Evolutionary conservation across 2,888 invertebrate genomes (phyloP).

Genomic region (Criorhina ranunculi): DNA sequence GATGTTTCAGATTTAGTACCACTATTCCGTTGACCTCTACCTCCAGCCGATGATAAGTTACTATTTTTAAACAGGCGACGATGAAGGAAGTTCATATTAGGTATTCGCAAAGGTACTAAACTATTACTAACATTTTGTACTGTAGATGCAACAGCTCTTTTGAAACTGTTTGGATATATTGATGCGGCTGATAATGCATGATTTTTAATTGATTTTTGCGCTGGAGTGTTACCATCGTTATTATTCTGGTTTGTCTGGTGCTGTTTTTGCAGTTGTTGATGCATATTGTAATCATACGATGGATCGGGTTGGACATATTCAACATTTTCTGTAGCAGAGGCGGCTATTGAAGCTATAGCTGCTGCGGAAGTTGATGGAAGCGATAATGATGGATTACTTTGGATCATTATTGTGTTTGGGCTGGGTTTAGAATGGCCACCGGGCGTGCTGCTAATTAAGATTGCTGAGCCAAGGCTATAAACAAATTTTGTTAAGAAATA

Average conservation of each 20-base stretch:
- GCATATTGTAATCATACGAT: constrained; percentile 43
- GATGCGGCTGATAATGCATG: constrained; percentile 79
- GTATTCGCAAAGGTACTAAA: constrained; percentile 79
- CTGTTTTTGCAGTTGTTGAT: constrained; percentile 36
- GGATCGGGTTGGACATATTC: constrained; percentile 62
- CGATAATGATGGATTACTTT: constrained; percentile 78
- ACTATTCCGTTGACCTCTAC: constrained; percentile 27
- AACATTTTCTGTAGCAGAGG: constrained; percentile 42
- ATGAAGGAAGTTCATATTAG: constrained; percentile 79
- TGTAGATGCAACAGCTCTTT: constrained; percentile 80
- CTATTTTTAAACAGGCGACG: constrained; percentile 80
- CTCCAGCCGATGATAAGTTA: constrained; percentile 53
- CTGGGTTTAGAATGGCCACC: constrained; percentile 80
- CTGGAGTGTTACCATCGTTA: constrained; percentile 34
- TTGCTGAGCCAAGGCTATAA: constrained; percentile 81
- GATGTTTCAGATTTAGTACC: constrained; percentile 58
- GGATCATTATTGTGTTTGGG: constrained; percentile 78
- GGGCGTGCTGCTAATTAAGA: constrained; percentile 82
- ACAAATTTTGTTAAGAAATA: constrained; percentile 36
- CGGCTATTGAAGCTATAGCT: constrained; percentile 70
- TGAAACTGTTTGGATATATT: constrained; percentile 80
- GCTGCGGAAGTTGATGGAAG: constrained; percentile 80
- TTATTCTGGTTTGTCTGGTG: constrained; percentile 52
- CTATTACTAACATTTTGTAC: constrained; percentile 79
- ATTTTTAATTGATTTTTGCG: constrained; percentile 47